Base-by-base conservation (phyloP, 2,888 invertebrate species). In the Iselma pallidipennis region DNA sequence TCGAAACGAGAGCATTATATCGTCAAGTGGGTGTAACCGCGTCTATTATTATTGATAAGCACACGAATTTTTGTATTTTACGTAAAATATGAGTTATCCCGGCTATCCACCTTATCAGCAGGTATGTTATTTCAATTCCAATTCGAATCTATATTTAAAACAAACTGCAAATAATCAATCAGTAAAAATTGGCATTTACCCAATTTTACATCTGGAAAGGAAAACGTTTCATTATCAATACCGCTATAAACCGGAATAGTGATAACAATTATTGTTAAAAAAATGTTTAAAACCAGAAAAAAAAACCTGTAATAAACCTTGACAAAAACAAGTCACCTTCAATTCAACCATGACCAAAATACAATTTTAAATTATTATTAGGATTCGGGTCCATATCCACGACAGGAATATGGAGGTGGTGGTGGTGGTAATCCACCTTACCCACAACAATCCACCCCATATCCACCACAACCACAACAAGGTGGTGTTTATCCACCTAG, bases 401-500 rank as follows among this genome's bases (percentile, higher is more conserved):
- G 68, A 69, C n/a, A n/a, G n/a, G n/a, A n/a, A n/a, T n/a, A n/a
- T n/a, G n/a, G n/a, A n/a, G n/a, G n/a, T n/a, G n/a, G n/a, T n/a
- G n/a, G n/a, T n/a, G n/a, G n/a, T n/a, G 62, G 67, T 9, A 73
- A 74, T 64, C 74, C 75, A 66, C 71, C 77, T 49, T 83, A 83
- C 71, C 82, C 83, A 16, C 78, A 81, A 62, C 76, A 74, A 60
- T 31, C 57, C 7, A 68, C 75, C 58, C 68, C 73, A 25, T 73
- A 74, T 56, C 76, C 74, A 25, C 31, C 70, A 16, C 73, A 73
- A 57, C 71, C 61, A 19, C 64, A 69, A 19, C 42, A 19, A 19
- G 19, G 9, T 1, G 73, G 75, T 23, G 75, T 78, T 10, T 79
- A 77, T 65, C 77, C 80, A 45, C 78, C 80, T 42, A 75, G 84